Conservation (phyloP, 2,113 vertebrate species). For the Coracopsis vasa region DNA sequence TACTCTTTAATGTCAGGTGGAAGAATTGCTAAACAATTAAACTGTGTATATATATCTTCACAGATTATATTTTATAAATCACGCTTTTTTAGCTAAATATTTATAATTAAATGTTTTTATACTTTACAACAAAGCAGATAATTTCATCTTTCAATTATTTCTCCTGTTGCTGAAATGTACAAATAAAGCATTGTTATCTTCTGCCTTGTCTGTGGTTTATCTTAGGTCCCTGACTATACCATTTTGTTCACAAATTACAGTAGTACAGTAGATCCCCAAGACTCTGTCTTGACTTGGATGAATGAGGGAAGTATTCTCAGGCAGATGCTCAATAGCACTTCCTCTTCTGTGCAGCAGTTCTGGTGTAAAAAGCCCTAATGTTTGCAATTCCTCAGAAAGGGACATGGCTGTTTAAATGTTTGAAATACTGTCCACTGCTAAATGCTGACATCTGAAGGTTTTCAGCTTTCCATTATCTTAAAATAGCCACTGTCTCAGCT, state of each 20-base stretch:
- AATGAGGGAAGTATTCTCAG: not conserved
- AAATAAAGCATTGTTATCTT: conserved; percentile 56
- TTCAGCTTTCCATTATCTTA: not conserved
- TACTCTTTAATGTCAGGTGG: conserved; percentile 41
- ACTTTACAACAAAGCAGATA: conserved; percentile 66
- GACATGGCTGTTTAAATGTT: not conserved
- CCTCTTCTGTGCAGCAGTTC: not conserved
- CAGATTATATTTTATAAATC: conserved; percentile 69
- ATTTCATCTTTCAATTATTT: conserved; percentile 60
- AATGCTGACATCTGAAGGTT: not conserved
- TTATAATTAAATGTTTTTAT: conserved; percentile 77
- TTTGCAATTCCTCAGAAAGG: not conserved
- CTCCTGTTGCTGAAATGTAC: conserved; percentile 63
- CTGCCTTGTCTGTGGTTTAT: not conserved
- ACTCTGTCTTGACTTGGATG: not conserved
- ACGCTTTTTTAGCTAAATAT: conserved; percentile 68
- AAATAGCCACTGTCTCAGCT: not conserved
- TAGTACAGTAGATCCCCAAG: not conserved
- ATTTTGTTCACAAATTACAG: not conserved
- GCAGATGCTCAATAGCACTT: not conserved
- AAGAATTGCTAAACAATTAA: conserved; percentile 57
- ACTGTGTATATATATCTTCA: conserved; percentile 63
- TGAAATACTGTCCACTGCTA: not conserved
- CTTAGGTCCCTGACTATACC: not conserved
- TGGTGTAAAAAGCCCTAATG: not conserved